phyloP scores from a whole-genome alignment of 2,797 vertebrate genomes.

The Mareca penelope region DNA sequence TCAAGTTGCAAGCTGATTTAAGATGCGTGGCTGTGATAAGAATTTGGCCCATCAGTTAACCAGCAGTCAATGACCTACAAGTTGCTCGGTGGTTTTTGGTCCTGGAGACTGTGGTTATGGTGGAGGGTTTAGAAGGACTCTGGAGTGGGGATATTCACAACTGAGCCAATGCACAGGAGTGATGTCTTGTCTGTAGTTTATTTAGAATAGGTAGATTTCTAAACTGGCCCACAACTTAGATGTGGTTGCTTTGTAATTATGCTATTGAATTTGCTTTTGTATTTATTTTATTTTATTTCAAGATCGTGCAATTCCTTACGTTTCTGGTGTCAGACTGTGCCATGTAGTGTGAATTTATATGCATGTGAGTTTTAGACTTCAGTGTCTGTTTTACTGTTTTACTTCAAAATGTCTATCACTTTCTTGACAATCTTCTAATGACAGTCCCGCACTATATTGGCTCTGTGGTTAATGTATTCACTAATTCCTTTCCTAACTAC shows the following conservation, averaged over 20 bases:
- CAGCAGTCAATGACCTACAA: not conserved
- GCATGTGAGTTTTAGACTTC: not conserved
- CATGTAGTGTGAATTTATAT: rapidly evolving
- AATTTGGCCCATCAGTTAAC: not conserved
- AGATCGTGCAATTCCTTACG: not conserved
- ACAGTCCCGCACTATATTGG: not conserved
- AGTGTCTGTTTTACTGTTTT: not conserved
- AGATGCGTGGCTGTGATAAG: not conserved
- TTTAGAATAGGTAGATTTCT: not conserved
- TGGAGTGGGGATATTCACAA: not conserved
- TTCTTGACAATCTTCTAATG: not conserved
- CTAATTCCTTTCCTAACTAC: not conserved
- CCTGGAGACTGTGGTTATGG: not conserved
- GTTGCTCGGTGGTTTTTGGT: not conserved
- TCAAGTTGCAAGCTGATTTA: not conserved
- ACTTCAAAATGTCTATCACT: not conserved
- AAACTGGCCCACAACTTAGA: not conserved
- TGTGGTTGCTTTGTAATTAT: not conserved
- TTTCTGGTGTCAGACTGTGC: not conserved
- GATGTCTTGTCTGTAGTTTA: not conserved
- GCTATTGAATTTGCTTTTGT: not conserved
- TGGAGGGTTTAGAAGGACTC: rapidly evolving
- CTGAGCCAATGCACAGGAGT: not conserved
- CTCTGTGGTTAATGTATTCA: not conserved
- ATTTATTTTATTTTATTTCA: not conserved